Percentiles rank a stretch among this genome's conserved stretches.
These are phyloP conservation scores for Oligia latruncula DNA, from an alignment of 2,888 invertebrate genomes.

Conservation along the genomic window DNA sequence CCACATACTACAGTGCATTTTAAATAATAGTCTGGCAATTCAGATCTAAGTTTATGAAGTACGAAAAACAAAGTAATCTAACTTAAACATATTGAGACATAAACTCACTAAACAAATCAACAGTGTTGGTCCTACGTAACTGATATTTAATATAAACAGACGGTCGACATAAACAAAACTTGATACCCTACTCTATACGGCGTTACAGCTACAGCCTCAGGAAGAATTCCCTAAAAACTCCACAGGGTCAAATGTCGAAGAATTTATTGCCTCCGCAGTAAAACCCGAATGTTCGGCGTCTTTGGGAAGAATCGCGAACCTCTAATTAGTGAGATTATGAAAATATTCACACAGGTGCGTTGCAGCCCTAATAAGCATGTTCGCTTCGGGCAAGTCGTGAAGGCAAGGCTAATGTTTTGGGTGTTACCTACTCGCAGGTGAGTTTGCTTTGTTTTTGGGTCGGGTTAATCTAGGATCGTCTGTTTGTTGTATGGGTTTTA, in stretches of 20 bases:
- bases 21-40: background rate
- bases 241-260: conserved; percentile 89
- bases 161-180: conserved; percentile 65
- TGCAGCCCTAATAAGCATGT: conserved; percentile 88
- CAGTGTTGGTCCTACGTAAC: conserved; percentile 60
- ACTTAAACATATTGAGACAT: conserved; percentile 51
- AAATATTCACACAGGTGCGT: conserved; percentile 90
- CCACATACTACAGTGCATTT: background rate
- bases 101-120: conserved; percentile 62
- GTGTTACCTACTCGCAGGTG: conserved; percentile 84
- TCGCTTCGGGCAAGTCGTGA: conserved; percentile 88
- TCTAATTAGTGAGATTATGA: conserved; percentile 90
- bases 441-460: conserved; percentile 82
- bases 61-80: conserved; percentile 49
- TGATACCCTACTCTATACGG: conserved; percentile 77
- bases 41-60: conserved; percentile 41
- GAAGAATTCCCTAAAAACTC: conserved; percentile 87
- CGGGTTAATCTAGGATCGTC: conserved; percentile 81
- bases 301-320: conserved; percentile 89
- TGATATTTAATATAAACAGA: conserved; percentile 67
- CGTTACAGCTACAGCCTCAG: conserved; percentile 80
- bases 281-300: conserved; percentile 86
- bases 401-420: conserved; percentile 85
- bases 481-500: conserved; percentile 61
- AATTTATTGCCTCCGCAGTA: conserved; percentile 89